Evolutionary conservation across 2,797 vertebrate species (phyloP).

Genomic region (Pitangus sulphuratus): DNA sequence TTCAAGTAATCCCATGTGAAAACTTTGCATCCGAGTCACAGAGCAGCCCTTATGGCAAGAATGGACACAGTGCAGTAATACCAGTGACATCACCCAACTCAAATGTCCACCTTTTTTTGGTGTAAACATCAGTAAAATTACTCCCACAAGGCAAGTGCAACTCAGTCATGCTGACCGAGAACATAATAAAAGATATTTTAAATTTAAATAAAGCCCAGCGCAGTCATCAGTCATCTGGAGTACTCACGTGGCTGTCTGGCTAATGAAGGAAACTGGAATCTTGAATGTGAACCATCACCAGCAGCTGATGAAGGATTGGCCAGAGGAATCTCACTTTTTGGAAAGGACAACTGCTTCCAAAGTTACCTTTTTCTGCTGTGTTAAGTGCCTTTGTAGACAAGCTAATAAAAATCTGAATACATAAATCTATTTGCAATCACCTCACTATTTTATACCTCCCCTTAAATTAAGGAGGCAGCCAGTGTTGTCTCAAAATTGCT

Average conservation of each 20-base stretch:
- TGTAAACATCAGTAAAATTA: not conserved
- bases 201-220: not conserved
- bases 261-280: not conserved
- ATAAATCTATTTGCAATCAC: not conserved
- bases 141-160: not conserved
- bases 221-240: not conserved
- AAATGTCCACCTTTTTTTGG: not conserved
- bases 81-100: not conserved
- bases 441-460: not conserved
- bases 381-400: not conserved
- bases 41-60: not conserved
- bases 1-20: not conserved
- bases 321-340: not conserved
- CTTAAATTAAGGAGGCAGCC: not conserved
- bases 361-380: not conserved
- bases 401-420: not conserved
- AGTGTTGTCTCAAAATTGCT: not conserved
- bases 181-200: not conserved
- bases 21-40: not conserved
- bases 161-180: not conserved
- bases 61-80: rapidly evolving
- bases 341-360: not conserved
- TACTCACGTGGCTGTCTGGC: rapidly evolving
- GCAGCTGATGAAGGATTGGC: not conserved
- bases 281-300: not conserved